phyloP scores from a whole-genome alignment of 92 coral and sea anemone species.

The Meandrina meandrites region DNA sequence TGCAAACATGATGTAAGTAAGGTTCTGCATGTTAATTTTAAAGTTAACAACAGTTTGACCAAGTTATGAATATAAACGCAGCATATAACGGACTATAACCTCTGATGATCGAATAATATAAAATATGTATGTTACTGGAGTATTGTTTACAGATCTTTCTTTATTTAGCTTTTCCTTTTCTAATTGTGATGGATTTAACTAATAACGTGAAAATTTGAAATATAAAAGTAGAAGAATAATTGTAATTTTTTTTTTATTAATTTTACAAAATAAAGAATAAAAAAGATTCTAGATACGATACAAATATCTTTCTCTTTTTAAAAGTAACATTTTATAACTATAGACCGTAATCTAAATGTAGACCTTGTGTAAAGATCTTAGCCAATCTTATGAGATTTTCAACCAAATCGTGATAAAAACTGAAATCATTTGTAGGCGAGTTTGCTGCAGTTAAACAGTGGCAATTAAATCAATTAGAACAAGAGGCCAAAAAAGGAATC shows the following conservation, averaged over 20 bases:
- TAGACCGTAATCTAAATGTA: no score
- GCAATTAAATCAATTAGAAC: no score
- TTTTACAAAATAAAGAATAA: background rate
- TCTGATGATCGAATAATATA: background rate
- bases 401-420: no score
- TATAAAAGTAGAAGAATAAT: background rate
- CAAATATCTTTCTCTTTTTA: background rate
- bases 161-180: background rate
- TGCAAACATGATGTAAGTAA: slow-evolving; percentile 71
- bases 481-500: no score
- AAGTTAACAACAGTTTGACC: background rate
- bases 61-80: background rate
- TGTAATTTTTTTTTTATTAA: background rate
- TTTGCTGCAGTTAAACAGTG: no score
- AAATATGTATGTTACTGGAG: background rate
- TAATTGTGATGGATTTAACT: background rate
- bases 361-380: no score
- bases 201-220: background rate
- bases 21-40: background rate
- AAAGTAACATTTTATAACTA: background rate
- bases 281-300: background rate
- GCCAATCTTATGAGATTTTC: no score
- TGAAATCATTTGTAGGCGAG: no score
- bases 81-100: background rate
- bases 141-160: background rate